These are phyloP conservation scores for Oscheius sp. DNA, from an alignment of 2,888 invertebrate species.

Conservation along the genomic window DNA sequence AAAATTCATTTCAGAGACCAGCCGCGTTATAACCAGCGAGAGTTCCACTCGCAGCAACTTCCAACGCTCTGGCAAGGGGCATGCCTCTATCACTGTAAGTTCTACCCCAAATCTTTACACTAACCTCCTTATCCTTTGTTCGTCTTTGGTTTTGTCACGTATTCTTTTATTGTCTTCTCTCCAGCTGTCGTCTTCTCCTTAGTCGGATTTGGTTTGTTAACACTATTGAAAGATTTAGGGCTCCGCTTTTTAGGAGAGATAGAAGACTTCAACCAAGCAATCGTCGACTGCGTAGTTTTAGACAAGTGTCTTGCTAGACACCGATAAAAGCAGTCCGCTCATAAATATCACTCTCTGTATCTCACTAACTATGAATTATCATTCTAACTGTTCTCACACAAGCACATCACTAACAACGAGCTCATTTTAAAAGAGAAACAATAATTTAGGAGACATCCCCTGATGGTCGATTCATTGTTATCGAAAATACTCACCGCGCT, in stretches of 20 bases:
- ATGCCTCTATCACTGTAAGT: constrained; percentile 70
- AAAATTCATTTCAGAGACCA: constrained; percentile 34
- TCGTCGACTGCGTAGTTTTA: constrained; percentile 21
- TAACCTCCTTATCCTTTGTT: background rate
- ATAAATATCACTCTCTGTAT: background rate
- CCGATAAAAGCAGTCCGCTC: constrained; percentile 13
- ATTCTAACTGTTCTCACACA: background rate
- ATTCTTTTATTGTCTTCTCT: background rate
- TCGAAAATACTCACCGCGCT: constrained; percentile 63
- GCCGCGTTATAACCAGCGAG: constrained; percentile 70
- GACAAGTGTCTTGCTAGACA: constrained; percentile 26
- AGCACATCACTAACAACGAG: background rate
- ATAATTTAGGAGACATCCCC: constrained; percentile 70
- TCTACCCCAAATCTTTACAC: background rate
- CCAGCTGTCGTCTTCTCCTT: background rate
- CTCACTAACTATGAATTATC: background rate
- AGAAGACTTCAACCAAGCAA: no score
- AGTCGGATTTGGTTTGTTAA: no score
- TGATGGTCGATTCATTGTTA: constrained; percentile 72
- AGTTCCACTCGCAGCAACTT: constrained; percentile 74
- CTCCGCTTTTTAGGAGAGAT: no score
- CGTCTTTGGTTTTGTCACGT: background rate
- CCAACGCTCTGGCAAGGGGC: constrained; percentile 74
- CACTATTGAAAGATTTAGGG: no score
- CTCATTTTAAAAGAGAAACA: background rate